These are phyloP conservation scores for Pseudococcus viburni DNA, from an alignment of 2,888 invertebrate genomes.

Conservation along the genomic window DNA sequence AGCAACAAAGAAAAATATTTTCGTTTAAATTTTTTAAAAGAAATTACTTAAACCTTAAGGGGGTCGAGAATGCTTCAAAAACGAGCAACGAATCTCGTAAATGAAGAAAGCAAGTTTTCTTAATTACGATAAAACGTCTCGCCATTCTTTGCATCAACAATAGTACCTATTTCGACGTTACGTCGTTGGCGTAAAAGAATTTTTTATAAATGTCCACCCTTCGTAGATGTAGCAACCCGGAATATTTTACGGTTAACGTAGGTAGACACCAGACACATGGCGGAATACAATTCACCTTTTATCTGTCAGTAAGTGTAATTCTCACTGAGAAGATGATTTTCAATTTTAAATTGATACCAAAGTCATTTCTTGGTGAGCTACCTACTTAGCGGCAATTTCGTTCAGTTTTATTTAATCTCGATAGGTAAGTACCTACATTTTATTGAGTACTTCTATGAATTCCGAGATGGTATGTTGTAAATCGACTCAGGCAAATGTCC, in stretches of 20 bases:
- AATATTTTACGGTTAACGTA: background rate
- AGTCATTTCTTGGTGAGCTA: no score
- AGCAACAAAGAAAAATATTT: conserved; percentile 41
- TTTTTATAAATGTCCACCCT: background rate
- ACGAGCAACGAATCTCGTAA: conserved; percentile 31
- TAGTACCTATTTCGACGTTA: background rate
- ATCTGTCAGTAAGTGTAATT: no score
- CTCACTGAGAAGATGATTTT: no score
- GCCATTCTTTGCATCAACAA: conserved; percentile 23
- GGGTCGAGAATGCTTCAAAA: background rate
- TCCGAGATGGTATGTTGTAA: background rate
- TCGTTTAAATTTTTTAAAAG: conserved; percentile 26
- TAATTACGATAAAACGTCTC: conserved; percentile 42
- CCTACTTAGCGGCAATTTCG: no score
- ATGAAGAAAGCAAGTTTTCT: conserved; percentile 45
- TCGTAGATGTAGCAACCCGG: background rate
- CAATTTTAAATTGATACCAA: no score
- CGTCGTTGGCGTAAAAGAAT: background rate
- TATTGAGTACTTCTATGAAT: conserved; percentile 36
- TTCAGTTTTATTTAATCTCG: background rate
- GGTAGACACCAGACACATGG: background rate
- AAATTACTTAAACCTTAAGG: background rate
- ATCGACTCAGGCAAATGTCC: background rate
- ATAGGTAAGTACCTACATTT: conserved; percentile 18
- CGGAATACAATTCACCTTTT: no score